Conservation (phyloP, 2,113 vertebrate genomes). For the human region GRCh38 chr15:99931501-99932000, state of each 20-base stretch:
- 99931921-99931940: background rate
- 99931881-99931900: background rate
- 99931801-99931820: background rate
- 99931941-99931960: background rate
- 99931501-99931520: background rate
- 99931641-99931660: too few relatives aligned
- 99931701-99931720: background rate
- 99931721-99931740: background rate
- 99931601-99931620: background rate
- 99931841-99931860: background rate
- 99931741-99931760: background rate
- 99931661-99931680: background rate
- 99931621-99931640: background rate
- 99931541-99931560: too few relatives aligned
- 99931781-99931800: too few relatives aligned
- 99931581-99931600: background rate
- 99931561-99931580: background rate
- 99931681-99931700: background rate
- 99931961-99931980: too few relatives aligned
- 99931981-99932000: background rate
- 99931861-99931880: background rate
- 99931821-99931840: background rate
- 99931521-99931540: background rate
- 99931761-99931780: accelerated
- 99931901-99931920: background rate